These are phyloP conservation scores for Rotaria macrura DNA, from an alignment of 2,888 invertebrate species.

Conservation along the genomic window DNA sequence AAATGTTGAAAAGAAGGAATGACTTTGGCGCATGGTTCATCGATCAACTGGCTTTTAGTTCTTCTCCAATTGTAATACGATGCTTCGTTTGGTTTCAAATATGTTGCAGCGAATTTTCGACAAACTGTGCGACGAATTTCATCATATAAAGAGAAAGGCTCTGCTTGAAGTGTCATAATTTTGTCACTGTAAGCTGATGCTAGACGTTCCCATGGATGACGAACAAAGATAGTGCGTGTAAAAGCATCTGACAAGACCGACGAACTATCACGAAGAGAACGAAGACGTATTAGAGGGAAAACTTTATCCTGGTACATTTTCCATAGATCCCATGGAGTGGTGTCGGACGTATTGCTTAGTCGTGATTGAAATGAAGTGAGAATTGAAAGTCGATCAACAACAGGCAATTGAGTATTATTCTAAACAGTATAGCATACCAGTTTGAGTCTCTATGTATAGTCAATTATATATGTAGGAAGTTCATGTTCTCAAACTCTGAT, in stretches of 20 bases:
- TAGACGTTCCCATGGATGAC: constrained; percentile 79
- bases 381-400: background rate
- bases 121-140: constrained; percentile 60
- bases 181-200: constrained; percentile 83
- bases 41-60: background rate
- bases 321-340: background rate
- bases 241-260: background rate
- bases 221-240: constrained; percentile 63
- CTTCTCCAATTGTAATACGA: constrained; percentile 44
- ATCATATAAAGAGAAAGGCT: constrained; percentile 50
- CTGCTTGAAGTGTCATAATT: constrained; percentile 54
- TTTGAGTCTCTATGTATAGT: too few relatives aligned
- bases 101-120: background rate
- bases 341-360: too few relatives aligned
- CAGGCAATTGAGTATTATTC: too few relatives aligned
- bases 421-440: too few relatives aligned
- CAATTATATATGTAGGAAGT: too few relatives aligned
- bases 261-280: background rate
- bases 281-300: background rate
- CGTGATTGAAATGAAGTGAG: too few relatives aligned
- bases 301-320: background rate
- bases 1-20: constrained; percentile 12
- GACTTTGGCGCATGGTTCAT: background rate
- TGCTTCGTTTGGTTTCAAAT: constrained; percentile 57
- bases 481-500: too few relatives aligned